Base-by-base conservation (phyloP, 92 coral and sea anemone species). In the Paramuricea clavata region DNA sequence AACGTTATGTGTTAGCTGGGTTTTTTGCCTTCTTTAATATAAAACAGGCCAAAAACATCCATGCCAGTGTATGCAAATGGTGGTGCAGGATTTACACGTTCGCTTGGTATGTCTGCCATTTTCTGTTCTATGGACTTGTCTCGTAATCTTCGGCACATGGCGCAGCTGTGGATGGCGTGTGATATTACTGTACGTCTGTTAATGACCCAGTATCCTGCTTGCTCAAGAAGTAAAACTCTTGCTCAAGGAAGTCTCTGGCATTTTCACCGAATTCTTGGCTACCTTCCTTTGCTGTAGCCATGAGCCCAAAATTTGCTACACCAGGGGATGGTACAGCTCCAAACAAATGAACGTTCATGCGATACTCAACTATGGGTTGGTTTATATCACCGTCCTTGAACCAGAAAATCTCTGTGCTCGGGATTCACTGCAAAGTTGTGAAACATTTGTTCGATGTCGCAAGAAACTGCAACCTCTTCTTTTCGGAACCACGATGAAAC, bases 371-470 rank as follows among this genome's bases (percentile, higher is more conserved):
- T 44, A 30, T 31, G 35, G 35, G 17, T 9, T 31, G 34, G 34
- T 26, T 62, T 12, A 30, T 8, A 35, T 62, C 70, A 30, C n/a
- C 15, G 34, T 85, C 70, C 34, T 89, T 44, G 49, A 84, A 88
- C 90, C 15, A 90, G 61, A 34, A 59, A 81, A 70, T 90, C 92
- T 27, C 95, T 76, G n/a, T n/a, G 85, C 35, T 87, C 90, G 0
- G 88, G 83, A 68, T 85, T 90, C 0, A 85, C 95, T 21, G 67
- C 27, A 67, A 89, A 92, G 72, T 89, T 89, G 35, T 83, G 86
- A 11, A 90, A 90, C 86, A 93, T 87, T 77, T 88, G 94, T 82
- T 82, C 86, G 19, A 85, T 89, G 89, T 89, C 89, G 50, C 92
- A 92, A 22, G 91, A 86, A 2, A 93, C 90, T 11, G 78, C 90